Conservation (phyloP, 2,113 vertebrate genomes). For the Siphamia tubifer region DNA sequence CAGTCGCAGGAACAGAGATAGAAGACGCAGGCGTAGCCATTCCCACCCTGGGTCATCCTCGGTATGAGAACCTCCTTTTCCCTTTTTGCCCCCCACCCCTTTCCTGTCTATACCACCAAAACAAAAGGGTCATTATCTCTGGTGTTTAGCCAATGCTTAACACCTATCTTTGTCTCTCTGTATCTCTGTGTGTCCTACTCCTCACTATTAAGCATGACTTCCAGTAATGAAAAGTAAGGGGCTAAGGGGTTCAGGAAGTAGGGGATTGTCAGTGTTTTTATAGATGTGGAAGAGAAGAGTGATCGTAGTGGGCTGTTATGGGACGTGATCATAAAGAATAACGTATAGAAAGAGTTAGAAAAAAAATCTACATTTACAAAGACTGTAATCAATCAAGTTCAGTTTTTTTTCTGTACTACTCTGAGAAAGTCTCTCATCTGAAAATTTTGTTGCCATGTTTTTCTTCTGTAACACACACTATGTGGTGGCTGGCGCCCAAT, state of each 20-base stretch:
- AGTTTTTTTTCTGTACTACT: conserved; percentile 82
- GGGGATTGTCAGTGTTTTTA: conserved; percentile 23
- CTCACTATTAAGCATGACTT: conserved; percentile 52
- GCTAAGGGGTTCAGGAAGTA: conserved; percentile 11
- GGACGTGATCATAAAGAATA: conserved; percentile 33
- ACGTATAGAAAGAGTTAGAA: conserved; percentile 33
- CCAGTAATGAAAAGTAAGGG: conserved; percentile 33
- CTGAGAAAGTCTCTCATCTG: conserved; percentile 95
- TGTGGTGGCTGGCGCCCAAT: conserved; percentile 93
- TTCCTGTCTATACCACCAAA: conserved; percentile 44
- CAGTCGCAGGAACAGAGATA: conserved; percentile 80
- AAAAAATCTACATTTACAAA: conserved; percentile 44
- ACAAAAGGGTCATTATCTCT: conserved; percentile 52
- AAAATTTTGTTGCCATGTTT: conserved; percentile 99
- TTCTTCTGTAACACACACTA: conserved; percentile 99
- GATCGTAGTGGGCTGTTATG: conserved; percentile 27
- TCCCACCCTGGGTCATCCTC: conserved; percentile 84
- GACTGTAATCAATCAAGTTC: conserved; percentile 77
- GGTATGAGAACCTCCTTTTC: conserved; percentile 82
- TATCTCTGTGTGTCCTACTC: conserved; percentile 36
- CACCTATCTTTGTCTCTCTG: conserved; percentile 45
- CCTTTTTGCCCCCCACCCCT: not conserved
- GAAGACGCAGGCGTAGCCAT: conserved; percentile 80
- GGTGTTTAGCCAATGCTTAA: conserved; percentile 60
- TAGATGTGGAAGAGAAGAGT: conserved; percentile 30